Conservation (phyloP, 1,140 invertebrate species). For the Leucophenga varia region DNA sequence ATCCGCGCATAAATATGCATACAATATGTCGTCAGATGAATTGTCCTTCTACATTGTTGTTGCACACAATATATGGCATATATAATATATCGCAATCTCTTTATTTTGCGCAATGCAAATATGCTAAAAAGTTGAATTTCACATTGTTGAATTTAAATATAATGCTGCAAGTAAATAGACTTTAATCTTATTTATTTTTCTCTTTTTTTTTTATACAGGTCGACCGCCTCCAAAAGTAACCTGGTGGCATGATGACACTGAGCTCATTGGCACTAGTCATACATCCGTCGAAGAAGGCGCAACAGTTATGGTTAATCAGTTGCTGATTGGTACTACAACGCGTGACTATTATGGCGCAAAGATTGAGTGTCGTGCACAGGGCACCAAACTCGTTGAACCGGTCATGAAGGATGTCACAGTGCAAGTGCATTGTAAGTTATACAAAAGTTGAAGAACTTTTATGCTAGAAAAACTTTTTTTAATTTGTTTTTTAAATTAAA, state of each 20-base stretch:
- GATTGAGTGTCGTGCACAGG: slow-evolving; percentile 71
- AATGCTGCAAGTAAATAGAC: not conserved
- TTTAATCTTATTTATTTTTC: not conserved
- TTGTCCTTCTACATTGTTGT: no score
- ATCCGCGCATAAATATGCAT: no score
- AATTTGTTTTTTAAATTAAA: no score
- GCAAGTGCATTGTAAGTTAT: slow-evolving; percentile 67
- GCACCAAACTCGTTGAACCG: slow-evolving; percentile 61
- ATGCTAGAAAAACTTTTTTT: not conserved
- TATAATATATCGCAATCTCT: no score
- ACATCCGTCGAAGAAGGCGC: slow-evolving; percentile 60
- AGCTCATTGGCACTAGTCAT: slow-evolving; percentile 69
- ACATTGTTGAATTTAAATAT: no score
- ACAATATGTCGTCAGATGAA: no score
- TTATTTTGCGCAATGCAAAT: no score
- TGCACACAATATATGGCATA: no score
- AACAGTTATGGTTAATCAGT: slow-evolving; percentile 67
- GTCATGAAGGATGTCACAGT: slow-evolving; percentile 65
- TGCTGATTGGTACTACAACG: slow-evolving; percentile 65
- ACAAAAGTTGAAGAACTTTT: not conserved
- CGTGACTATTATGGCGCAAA: slow-evolving; percentile 64
- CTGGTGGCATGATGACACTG: slow-evolving; percentile 74
- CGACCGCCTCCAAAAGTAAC: slow-evolving; percentile 72
- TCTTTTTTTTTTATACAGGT: slow-evolving; percentile 53
- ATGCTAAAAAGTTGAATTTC: no score